These are phyloP conservation scores for Hirundo rustica DNA, from an alignment of 2,797 vertebrate species.

Conservation along the genomic window DNA sequence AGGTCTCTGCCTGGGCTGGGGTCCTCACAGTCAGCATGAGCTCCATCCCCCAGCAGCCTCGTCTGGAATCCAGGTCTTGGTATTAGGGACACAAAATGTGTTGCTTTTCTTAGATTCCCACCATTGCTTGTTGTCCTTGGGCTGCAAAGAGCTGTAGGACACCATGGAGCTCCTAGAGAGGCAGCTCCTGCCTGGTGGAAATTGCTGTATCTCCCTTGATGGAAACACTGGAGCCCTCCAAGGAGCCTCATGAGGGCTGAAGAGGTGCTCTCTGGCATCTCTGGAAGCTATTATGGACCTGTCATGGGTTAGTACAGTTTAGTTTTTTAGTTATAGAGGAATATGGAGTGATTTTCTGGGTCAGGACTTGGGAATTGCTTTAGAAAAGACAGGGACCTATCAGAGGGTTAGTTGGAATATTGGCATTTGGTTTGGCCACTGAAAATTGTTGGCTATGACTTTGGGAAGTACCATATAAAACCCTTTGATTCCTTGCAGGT, in stretches of 20 bases:
- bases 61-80: neutral
- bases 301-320: too few species aligned
- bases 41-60: neutral
- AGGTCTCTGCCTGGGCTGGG: neutral
- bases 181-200: neutral
- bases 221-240: neutral
- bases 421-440: too few species aligned
- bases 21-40: neutral
- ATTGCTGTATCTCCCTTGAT: neutral
- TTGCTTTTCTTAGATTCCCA: neutral
- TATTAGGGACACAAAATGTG: neutral
- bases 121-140: neutral
- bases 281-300: neutral
- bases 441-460: too few species aligned
- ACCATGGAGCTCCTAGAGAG: neutral
- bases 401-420: too few species aligned
- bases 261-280: neutral
- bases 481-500: too few species aligned
- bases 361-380: too few species aligned
- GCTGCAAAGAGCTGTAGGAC: neutral
- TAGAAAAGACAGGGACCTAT: too few species aligned
- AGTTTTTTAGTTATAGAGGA: too few species aligned
- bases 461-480: too few species aligned
- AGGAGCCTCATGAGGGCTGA: rapidly evolving
- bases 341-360: too few species aligned